phyloP scores from a whole-genome alignment of 2,888 invertebrate species.

The Pimpla rufipes region DNA sequence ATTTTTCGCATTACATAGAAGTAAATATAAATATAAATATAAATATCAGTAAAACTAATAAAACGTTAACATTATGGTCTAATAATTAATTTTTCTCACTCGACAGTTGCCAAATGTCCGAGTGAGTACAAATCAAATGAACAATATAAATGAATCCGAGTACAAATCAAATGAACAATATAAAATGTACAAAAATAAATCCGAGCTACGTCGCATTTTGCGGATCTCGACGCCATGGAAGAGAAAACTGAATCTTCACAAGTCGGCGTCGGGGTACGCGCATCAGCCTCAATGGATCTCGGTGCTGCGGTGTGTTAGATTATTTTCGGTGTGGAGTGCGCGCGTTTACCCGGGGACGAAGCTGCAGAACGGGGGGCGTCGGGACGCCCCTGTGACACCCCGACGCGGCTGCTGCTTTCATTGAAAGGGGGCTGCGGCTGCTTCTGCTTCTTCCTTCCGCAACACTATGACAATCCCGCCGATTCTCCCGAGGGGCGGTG shows the following conservation, averaged over 20 bases:
- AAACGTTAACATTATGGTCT: no score
- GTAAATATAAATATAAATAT: no score
- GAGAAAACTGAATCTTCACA: slow-evolving; percentile 15
- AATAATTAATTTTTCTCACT: no score
- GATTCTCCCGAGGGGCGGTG: slow-evolving; percentile 62
- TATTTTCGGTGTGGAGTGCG: slow-evolving; percentile 42
- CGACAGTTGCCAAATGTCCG: no score
- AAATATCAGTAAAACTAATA: no score
- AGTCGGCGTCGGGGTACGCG: not conserved
- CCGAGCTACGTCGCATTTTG: not conserved
- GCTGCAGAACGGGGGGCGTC: slow-evolving; percentile 39
- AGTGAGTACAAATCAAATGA: no score
- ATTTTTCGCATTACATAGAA: no score
- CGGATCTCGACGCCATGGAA: not conserved
- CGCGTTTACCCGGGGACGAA: slow-evolving; percentile 29
- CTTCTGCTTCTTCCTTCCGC: slow-evolving; percentile 47
- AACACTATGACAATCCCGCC: slow-evolving; percentile 30
- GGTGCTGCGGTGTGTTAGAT: slow-evolving; percentile 41
- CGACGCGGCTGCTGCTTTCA: slow-evolving; percentile 54
- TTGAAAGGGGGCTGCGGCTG: slow-evolving; percentile 61
- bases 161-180: no score
- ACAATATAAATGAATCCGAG: no score
- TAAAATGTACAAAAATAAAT: no score
- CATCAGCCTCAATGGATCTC: slow-evolving; percentile 28
- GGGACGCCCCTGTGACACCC: slow-evolving; percentile 51